Percentiles rank a stretch among this genome's conserved stretches.
Conservation (phyloP, 2,888 invertebrate species). For the Dolichomitus sp. region DNA sequence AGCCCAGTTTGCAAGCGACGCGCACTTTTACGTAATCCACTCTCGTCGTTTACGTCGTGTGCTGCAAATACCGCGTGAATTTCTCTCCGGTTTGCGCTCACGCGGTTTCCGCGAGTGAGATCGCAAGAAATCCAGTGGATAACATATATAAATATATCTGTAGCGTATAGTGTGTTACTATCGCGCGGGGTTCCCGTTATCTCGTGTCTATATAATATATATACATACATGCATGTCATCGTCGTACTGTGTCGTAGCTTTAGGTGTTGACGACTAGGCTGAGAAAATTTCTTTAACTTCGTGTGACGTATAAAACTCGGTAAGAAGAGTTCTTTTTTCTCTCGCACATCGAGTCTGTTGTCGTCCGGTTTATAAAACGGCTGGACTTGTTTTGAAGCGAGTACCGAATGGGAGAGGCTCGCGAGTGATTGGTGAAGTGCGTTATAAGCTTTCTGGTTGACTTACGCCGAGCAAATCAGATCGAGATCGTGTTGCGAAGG, state of each 20-base stretch:
- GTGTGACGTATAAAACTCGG: background rate
- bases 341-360: background rate
- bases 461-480: background rate
- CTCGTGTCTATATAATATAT: background rate
- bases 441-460: background rate
- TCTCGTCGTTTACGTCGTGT: constrained; percentile 12
- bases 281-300: background rate
- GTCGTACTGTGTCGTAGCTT: background rate
- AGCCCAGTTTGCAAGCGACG: constrained; percentile 73
- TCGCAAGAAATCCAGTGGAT: background rate
- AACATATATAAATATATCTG: background rate
- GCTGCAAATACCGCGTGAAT: background rate
- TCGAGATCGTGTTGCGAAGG: background rate
- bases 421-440: background rate
- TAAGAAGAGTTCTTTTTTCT: background rate
- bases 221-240: background rate
- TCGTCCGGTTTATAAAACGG: background rate
- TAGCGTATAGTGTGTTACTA: background rate
- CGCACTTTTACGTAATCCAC: constrained; percentile 80
- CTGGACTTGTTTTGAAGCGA: background rate
- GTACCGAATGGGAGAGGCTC: background rate
- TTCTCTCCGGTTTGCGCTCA: background rate
- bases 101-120: background rate
- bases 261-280: background rate
- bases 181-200: constrained; percentile 1